Evolutionary conservation across 2,888 invertebrate genomes (phyloP).

Genomic region (Steinernema scapterisci): DNA sequence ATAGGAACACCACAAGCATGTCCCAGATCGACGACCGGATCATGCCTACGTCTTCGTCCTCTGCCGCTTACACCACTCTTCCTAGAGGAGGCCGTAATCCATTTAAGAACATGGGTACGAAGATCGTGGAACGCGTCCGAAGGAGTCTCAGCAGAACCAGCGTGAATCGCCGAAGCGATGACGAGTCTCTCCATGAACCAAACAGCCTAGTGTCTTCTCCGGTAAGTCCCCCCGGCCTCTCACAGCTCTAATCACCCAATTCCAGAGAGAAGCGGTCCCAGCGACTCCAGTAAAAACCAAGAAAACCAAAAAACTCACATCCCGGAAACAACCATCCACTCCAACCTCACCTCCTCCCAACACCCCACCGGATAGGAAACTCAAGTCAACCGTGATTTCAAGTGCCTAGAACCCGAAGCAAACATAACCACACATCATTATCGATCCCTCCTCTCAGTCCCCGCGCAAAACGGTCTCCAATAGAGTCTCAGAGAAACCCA

Average conservation of each 20-base stretch:
- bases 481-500: slow-evolving; percentile 25
- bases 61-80: slow-evolving; percentile 41
- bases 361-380: slow-evolving; percentile 19
- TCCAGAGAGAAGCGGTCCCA: slow-evolving; percentile 7
- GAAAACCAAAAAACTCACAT: neutral
- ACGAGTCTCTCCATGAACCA: slow-evolving; percentile 1
- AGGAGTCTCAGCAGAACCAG: slow-evolving; percentile 51
- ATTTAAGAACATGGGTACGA: slow-evolving; percentile 62
- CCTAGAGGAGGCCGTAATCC: slow-evolving; percentile 56
- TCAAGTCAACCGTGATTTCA: slow-evolving; percentile 16
- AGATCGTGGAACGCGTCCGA: slow-evolving; percentile 61
- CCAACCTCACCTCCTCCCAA: slow-evolving; percentile 8
- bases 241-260: neutral
- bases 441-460: too few relatives aligned
- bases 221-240: neutral
- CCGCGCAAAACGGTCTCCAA: neutral
- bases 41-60: neutral
- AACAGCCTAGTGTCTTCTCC: neutral
- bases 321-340: neutral
- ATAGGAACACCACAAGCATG: slow-evolving; percentile 36
- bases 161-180: slow-evolving; percentile 34
- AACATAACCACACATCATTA: neutral
- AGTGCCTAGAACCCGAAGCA: neutral
- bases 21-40: slow-evolving; percentile 28
- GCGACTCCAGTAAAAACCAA: slow-evolving; percentile 12